Percentiles rank a stretch among this genome's conserved stretches.
These are phyloP conservation scores for Oncorhynchus nerka DNA, from an alignment of 2,113 vertebrate species.

Conservation along the genomic window DNA sequence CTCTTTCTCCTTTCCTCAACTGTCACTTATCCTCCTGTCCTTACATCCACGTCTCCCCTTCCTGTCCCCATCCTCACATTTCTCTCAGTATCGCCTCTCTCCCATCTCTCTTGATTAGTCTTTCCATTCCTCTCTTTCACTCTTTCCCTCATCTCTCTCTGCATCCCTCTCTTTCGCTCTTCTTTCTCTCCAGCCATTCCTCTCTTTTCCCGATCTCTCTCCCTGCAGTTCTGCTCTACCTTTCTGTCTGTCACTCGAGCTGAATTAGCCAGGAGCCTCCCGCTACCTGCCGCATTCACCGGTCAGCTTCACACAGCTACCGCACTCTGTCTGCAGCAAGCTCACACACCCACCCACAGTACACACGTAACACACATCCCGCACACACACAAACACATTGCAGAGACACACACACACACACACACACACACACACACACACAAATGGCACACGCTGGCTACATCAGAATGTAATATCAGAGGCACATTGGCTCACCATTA, in stretches of 20 bases:
- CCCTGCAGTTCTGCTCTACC: conserved; percentile 13
- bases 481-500: too few species aligned
- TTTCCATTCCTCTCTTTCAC: too few species aligned
- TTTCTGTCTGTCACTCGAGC: conserved; percentile 12
- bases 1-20: neutral
- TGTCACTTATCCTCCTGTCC: neutral
- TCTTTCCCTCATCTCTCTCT: too few species aligned
- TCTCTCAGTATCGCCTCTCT: conserved; percentile 28
- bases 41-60: neutral
- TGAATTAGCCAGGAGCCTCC: conserved; percentile 37
- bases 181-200: neutral
- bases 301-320: conserved; percentile 69
- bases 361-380: neutral
- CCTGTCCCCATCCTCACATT: conserved; percentile 12
- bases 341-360: conserved; percentile 9
- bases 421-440: neutral
- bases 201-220: neutral
- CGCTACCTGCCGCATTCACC: conserved; percentile 66
- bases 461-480: neutral
- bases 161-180: conserved; percentile 42
- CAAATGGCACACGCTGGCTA: neutral
- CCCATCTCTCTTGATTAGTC: conserved; percentile 36
- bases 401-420: too few species aligned
- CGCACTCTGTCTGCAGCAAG: conserved; percentile 60
- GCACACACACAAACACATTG: neutral